These are phyloP conservation scores for Ahaetulla prasina DNA, from an alignment of 2,113 vertebrate genomes.

Conservation along the genomic window DNA sequence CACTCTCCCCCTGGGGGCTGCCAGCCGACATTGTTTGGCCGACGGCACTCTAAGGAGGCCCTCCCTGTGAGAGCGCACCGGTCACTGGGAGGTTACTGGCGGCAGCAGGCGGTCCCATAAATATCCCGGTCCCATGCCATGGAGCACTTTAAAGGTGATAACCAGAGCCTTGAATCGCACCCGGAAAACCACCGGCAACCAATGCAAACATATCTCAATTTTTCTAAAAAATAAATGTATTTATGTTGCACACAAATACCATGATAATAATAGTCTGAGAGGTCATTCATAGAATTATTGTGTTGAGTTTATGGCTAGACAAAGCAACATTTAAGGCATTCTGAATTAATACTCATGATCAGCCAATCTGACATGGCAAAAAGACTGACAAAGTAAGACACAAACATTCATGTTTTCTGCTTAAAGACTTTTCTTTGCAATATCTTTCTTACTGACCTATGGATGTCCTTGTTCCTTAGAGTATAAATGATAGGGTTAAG, in stretches of 20 bases:
- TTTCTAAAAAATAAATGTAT: not conserved
- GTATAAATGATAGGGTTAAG: slow-evolving; percentile 1
- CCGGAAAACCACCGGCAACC: too few species aligned
- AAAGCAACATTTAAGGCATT: not conserved
- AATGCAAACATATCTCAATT: too few species aligned
- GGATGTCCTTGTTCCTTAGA: not conserved
- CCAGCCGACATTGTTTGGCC: too few species aligned
- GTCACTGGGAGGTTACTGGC: too few species aligned
- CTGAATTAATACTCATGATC: not conserved
- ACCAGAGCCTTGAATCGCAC: too few species aligned
- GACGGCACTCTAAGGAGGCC: too few species aligned
- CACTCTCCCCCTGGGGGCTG: too few species aligned
- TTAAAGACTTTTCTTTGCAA: not conserved
- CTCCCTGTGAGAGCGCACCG: too few species aligned
- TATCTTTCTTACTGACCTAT: not conserved
- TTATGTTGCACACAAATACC: not conserved
- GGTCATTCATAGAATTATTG: not conserved
- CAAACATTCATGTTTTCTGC: not conserved
- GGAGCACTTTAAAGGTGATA: too few species aligned
- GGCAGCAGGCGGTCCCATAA: too few species aligned
- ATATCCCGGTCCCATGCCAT: too few species aligned
- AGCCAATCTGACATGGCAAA: not conserved
- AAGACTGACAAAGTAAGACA: not conserved
- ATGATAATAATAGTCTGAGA: not conserved
- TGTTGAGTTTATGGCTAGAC: not conserved